phyloP scores from a whole-genome alignment of 35 echinoderm and acorn worm genomes.

The Heliocidaris erythrogramma region DNA sequence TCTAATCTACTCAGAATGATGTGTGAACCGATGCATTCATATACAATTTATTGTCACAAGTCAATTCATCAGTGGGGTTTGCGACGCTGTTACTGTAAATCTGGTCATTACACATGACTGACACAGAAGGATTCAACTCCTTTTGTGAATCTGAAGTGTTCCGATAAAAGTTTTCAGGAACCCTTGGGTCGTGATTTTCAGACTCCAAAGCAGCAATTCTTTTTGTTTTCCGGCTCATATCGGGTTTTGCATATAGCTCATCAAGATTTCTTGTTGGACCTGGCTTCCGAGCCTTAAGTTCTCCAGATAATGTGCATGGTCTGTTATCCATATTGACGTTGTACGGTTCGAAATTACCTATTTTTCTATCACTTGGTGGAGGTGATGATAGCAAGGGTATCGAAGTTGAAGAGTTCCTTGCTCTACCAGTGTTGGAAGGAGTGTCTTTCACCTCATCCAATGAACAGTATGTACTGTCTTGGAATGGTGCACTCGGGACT shows the following conservation, averaged over 20 bases:
- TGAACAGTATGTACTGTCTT: too few species aligned
- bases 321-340: not conserved
- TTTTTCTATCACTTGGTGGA: not conserved
- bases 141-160: not conserved
- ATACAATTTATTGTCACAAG: not conserved
- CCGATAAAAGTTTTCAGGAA: not conserved
- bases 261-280: not conserved
- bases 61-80: not conserved
- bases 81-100: not conserved
- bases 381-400: not conserved
- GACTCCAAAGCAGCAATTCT: not conserved
- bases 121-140: too few species aligned
- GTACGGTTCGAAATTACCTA: not conserved
- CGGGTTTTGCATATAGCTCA: not conserved
- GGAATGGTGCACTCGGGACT: too few species aligned
- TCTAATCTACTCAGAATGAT: not conserved
- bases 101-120: too few species aligned
- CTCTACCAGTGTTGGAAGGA: not conserved
- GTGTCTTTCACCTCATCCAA: too few species aligned
- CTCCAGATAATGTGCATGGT: not conserved
- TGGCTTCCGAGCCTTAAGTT: not conserved
- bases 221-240: not conserved
- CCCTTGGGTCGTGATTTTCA: not conserved
- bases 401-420: not conserved
- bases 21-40: not conserved